These are phyloP conservation scores for Fragum whitleyi DNA, from an alignment of 2,888 invertebrate genomes.

Conservation along the genomic window DNA sequence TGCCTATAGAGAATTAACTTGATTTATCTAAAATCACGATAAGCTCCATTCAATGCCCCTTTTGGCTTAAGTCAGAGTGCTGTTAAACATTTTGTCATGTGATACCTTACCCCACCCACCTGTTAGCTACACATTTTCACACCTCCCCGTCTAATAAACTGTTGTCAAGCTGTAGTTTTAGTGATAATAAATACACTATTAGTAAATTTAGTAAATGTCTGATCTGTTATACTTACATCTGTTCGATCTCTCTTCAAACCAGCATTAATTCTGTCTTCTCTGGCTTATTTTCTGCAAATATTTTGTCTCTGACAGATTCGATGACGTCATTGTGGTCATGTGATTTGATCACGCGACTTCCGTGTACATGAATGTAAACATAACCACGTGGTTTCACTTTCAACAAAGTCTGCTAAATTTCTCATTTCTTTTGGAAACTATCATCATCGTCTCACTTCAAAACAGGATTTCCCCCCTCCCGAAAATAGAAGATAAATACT, in stretches of 20 bases:
- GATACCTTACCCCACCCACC: constrained; percentile 31
- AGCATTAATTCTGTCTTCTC: background rate
- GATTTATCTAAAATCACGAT: no score
- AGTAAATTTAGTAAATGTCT: no score
- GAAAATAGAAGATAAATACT: no score
- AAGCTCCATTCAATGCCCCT: no score
- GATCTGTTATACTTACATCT: background rate
- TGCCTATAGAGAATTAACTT: no score
- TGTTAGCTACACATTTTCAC: background rate
- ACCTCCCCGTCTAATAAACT: background rate
- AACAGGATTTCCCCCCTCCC: no score
- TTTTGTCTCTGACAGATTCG: constrained; percentile 7
- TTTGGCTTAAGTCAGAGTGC: no score
- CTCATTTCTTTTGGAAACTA: no score
- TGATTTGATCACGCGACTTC: constrained; percentile 52
- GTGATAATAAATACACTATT: no score
- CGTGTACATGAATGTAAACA: constrained; percentile 44
- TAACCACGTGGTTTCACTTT: constrained; percentile 25
- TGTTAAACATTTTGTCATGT: no score
- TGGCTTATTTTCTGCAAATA: background rate
- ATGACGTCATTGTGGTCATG: constrained; percentile 33
- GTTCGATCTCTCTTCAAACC: background rate
- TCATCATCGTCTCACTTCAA: no score
- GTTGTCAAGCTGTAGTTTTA: background rate
- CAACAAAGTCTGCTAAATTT: no score